phyloP scores from a whole-genome alignment of 2,113 vertebrate genomes.

The Hylia prasina region DNA sequence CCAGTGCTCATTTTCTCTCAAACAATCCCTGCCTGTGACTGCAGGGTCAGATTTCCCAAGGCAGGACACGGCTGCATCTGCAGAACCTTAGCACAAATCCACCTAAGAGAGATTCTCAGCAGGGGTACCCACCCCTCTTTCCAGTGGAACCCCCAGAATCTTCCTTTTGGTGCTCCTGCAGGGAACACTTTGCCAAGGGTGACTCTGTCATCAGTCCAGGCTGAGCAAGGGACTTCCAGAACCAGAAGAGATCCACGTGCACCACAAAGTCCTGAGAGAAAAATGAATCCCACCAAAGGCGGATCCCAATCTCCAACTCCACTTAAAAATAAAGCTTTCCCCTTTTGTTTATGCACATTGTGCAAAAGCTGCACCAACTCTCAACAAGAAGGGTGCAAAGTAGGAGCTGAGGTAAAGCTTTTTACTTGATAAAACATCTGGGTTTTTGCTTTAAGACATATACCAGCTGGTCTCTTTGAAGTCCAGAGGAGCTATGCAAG shows the following conservation, averaged over 20 bases:
- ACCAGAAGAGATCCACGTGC: background rate
- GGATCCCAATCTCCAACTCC: background rate
- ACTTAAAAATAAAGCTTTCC: background rate
- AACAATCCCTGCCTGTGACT: background rate
- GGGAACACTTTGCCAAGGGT: background rate
- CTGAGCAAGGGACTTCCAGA: background rate
- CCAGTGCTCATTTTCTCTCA: background rate
- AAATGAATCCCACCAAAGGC: background rate
- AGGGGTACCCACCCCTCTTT: background rate
- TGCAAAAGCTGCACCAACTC: background rate
- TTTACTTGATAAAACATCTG: slow-evolving; percentile 23
- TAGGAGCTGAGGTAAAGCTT: background rate
- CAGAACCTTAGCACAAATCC: background rate
- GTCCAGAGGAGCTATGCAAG: slow-evolving; percentile 17
- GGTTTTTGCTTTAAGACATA: slow-evolving; percentile 19
- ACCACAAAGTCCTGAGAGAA: background rate
- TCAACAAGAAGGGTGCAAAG: background rate
- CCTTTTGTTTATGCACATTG: background rate
- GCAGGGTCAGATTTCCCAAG: background rate
- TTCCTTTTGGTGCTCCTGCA: background rate
- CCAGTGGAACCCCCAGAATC: background rate
- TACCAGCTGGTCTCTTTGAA: slow-evolving; percentile 22
- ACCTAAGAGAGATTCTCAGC: background rate
- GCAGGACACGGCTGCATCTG: background rate
- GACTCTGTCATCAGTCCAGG: background rate